Evolutionary conservation across 92 coral and sea anemone species (phyloP).

Genomic region (Scolanthus callimorphus): DNA sequence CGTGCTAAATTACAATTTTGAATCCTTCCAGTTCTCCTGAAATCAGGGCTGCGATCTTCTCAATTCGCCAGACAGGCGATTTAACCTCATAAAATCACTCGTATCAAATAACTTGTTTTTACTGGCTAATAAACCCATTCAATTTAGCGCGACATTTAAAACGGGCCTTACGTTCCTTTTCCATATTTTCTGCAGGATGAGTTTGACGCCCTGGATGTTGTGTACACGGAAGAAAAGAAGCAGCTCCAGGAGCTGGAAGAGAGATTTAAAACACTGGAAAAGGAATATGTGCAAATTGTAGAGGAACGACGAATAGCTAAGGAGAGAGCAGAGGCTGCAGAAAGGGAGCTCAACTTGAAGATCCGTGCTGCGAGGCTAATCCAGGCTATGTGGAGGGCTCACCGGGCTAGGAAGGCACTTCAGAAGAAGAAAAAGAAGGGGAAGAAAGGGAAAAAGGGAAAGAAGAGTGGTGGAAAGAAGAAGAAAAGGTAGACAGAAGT

Average conservation of each 20-base stretch:
- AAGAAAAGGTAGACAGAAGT: slow-evolving; percentile 28
- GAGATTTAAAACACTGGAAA: slow-evolving; percentile 85
- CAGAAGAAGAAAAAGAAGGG: slow-evolving; percentile 85
- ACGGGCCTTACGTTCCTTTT: neutral
- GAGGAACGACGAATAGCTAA: slow-evolving; percentile 90
- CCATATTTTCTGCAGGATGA: slow-evolving; percentile 88
- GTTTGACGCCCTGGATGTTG: slow-evolving; percentile 87
- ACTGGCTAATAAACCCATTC: too few species aligned
- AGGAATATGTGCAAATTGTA: slow-evolving; percentile 76
- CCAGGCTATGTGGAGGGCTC: slow-evolving; percentile 95
- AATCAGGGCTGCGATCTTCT: too few species aligned
- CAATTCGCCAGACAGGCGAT: too few species aligned
- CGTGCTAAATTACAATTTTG: too few species aligned
- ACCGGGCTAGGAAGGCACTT: slow-evolving; percentile 84
- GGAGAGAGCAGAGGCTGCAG: slow-evolving; percentile 94
- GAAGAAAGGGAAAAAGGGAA: slow-evolving; percentile 69
- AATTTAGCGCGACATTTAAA: neutral
- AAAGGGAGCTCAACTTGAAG: slow-evolving; percentile 78
- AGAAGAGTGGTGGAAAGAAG: slow-evolving; percentile 63
- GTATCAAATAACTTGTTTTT: too few species aligned
- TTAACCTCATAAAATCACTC: too few species aligned
- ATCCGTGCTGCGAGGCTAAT: slow-evolving; percentile 91
- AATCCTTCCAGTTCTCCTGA: too few species aligned
- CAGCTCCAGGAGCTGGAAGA: slow-evolving; percentile 95
- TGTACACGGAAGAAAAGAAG: slow-evolving; percentile 91